Evolutionary conservation across 2,113 vertebrate species (phyloP).

Genomic region (Dipodomys stephensi): DNA sequence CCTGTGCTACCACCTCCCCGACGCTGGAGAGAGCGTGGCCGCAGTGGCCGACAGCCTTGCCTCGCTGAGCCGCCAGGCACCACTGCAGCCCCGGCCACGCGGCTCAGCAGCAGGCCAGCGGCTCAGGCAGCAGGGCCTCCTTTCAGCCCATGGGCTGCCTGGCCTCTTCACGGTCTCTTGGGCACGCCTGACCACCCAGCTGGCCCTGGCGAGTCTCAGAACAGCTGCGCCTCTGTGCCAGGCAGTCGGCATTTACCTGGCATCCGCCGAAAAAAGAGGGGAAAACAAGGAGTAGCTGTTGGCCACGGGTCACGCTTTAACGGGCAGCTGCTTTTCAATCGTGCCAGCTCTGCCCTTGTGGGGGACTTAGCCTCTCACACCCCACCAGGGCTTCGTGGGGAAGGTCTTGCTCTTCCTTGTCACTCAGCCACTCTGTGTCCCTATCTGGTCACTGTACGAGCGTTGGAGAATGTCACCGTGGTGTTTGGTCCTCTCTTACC

Average conservation of each 20-base stretch:
- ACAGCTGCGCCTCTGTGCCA: no score
- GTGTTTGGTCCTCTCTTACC: background rate
- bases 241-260: no score
- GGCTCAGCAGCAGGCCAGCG: background rate
- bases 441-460: accelerated
- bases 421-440: no score
- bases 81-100: accelerated
- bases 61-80: no score
- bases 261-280: background rate
- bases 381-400: background rate
- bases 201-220: background rate
- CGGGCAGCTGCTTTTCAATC: background rate
- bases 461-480: no score
- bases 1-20: no score
- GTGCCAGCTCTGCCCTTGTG: no score
- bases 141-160: background rate
- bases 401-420: no score
- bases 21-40: background rate
- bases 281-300: background rate
- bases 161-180: no score
- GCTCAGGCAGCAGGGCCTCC: background rate
- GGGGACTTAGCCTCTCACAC: background rate
- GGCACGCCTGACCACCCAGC: background rate
- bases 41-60: accelerated
- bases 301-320: accelerated